Evolutionary conservation across 2,113 vertebrate genomes (phyloP).

Genomic region (Pollachius pollachius): DNA sequence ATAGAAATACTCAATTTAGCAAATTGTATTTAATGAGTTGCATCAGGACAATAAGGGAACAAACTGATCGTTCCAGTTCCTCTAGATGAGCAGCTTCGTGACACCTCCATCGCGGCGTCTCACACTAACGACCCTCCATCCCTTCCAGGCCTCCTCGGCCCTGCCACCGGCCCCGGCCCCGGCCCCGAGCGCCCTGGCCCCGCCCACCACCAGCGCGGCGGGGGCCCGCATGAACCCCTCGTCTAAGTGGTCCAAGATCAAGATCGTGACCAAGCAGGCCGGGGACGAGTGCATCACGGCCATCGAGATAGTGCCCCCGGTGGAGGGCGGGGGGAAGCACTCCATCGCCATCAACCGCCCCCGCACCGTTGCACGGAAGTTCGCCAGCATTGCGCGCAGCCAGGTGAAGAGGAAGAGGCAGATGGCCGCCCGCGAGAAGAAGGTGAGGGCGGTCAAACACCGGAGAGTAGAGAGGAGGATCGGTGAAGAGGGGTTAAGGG

Average conservation of each 20-base stretch:
- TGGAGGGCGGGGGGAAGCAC: conserved; percentile 78
- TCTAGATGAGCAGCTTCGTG: no score
- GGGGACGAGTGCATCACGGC: conserved; percentile 94
- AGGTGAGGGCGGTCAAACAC: conserved; percentile 55
- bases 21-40: no score
- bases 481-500: not conserved
- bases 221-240: conserved; percentile 57
- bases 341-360: conserved; percentile 82
- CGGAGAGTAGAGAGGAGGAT: no score
- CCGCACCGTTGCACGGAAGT: conserved; percentile 88
- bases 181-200: conserved; percentile 40
- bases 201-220: conserved; percentile 20
- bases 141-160: conserved; percentile 41
- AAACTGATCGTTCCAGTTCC: no score
- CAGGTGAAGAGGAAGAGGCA: conserved; percentile 96
- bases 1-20: no score
- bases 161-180: conserved; percentile 42
- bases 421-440: conserved; percentile 96
- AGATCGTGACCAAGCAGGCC: conserved; percentile 94
- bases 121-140: no score
- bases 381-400: conserved; percentile 95
- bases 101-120: no score
- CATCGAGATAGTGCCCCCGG: conserved; percentile 88
- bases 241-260: conserved; percentile 97
- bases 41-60: no score